phyloP scores from a whole-genome alignment of 1,140 invertebrate genomes.

The Whitmania pigra region DNA sequence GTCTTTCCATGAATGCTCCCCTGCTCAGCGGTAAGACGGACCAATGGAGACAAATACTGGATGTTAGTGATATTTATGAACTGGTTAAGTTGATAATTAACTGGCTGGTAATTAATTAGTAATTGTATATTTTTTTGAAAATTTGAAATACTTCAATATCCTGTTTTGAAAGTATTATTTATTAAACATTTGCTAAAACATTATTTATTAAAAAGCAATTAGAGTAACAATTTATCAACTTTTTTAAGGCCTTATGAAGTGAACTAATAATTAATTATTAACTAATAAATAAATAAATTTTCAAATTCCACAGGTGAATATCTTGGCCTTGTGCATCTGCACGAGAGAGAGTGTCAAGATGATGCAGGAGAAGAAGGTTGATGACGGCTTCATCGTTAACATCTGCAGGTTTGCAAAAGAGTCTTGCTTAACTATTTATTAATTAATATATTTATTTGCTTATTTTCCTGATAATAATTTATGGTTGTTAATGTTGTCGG shows the following conservation, averaged over 20 bases:
- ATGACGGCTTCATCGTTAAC: slow-evolving; percentile 57
- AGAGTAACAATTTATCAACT: neutral
- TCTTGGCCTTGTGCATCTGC: slow-evolving; percentile 52
- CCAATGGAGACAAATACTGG: slow-evolving; percentile 46
- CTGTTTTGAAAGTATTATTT: too few species aligned
- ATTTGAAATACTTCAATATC: too few species aligned
- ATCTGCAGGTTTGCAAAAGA: slow-evolving; percentile 55
- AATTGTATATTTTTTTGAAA: too few species aligned
- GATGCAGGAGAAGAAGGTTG: slow-evolving; percentile 50
- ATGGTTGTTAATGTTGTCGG: neutral
- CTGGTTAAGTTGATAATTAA: too few species aligned
- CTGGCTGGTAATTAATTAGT: too few species aligned
- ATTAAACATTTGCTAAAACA: too few species aligned
- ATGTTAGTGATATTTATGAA: slow-evolving; percentile 45
- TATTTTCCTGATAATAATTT: neutral
- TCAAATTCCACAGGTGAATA: slow-evolving; percentile 42
- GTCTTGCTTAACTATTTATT: too few species aligned
- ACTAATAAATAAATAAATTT: neutral
- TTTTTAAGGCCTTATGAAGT: neutral
- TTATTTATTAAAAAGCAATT: too few species aligned
- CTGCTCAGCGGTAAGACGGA: slow-evolving; percentile 39
- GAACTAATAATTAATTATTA: neutral
- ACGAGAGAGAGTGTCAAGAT: slow-evolving; percentile 51
- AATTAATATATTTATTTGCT: neutral
- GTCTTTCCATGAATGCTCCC: slow-evolving; percentile 42